Evolutionary conservation across 1,140 invertebrate genomes (phyloP), one percentile per base, ranked within the genome.

Genomic region (Sweltsa coloradensis): DNA sequence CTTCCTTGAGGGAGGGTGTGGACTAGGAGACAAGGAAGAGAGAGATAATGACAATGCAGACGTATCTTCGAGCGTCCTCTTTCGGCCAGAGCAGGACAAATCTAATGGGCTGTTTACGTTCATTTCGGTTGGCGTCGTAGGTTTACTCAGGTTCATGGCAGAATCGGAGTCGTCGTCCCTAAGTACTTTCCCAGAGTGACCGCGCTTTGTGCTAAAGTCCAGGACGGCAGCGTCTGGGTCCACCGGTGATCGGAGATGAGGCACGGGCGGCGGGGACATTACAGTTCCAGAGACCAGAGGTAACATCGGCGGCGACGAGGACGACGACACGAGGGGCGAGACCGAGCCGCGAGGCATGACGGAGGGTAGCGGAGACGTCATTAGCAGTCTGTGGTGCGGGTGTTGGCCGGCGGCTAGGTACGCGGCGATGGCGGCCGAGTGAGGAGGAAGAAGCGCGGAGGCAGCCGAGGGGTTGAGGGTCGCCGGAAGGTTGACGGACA

Each of bases 371-470:
- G 81, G 82, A 51, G 83, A 84, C 9, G 70, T 66, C 29, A 81
- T 80, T 54, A 87, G 73, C n/a, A 85, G 69, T 34, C 82, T 74
- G 63, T 86, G 83, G 42, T 72, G 70, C 25, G 72, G 71, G 52
- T 83, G 81, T 45, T 78, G 76, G 9, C 73, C 75, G 3, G 77
- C 78, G 5, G 73, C 74, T 9, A 85, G 70, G 58, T 85, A 85
- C 0, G 82, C 82, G 7, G 83, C 83, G 69, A 85, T 81, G 2
- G 81, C 81, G 4, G 82, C 82, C 2, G 82, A 81, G 59, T 84
- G 80, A 16, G 79, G 73, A n/a, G 81, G 81, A 53, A 82, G 59
- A 14, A 31, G 22, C 5, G 22, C 18, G 7, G 16, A 18, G 3
- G 41, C 41, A n/a, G 56, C 60, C 19, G 50, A 51, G 24, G 41